Evolutionary conservation across 2,113 vertebrate genomes (phyloP).

Genomic region (Oenanthe melanoleuca): DNA sequence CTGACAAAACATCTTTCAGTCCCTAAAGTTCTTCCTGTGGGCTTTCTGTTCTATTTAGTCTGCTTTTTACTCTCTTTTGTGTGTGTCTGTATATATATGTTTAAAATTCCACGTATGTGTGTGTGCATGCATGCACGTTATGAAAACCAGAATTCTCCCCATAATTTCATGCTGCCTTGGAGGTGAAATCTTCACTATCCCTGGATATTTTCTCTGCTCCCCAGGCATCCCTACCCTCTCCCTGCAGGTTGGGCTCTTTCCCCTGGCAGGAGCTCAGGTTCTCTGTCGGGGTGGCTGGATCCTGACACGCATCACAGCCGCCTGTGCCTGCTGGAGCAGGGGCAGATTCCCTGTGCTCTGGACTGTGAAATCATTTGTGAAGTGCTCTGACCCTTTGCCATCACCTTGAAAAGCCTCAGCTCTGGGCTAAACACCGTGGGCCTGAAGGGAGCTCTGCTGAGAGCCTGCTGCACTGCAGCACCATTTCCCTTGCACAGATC

Average conservation of each 20-base stretch:
- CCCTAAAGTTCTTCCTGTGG: neutral
- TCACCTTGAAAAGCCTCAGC: constrained; percentile 7
- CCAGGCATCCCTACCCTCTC: neutral
- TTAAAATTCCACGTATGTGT: neutral
- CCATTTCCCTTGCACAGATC: neutral
- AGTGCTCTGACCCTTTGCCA: neutral
- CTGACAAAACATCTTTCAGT: neutral
- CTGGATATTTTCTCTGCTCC: neutral
- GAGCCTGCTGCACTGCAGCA: neutral
- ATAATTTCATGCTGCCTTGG: neutral
- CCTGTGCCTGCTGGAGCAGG: neutral
- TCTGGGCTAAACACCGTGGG: neutral
- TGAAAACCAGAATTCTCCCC: neutral
- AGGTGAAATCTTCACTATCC: neutral
- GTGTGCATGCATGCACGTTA: neutral
- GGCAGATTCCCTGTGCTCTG: neutral
- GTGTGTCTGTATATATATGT: fast-evolving
- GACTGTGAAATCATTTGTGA: constrained; percentile 17
- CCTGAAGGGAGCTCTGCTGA: neutral
- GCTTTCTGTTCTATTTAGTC: neutral
- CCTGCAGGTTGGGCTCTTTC: neutral
- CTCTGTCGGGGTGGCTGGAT: neutral
- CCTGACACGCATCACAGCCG: neutral
- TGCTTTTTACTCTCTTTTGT: neutral
- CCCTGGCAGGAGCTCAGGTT: neutral